Evolutionary conservation across 2,113 vertebrate species (phyloP), one percentile per base, ranked within the genome.

Genomic region (Pelmatolapia mariae): DNA sequence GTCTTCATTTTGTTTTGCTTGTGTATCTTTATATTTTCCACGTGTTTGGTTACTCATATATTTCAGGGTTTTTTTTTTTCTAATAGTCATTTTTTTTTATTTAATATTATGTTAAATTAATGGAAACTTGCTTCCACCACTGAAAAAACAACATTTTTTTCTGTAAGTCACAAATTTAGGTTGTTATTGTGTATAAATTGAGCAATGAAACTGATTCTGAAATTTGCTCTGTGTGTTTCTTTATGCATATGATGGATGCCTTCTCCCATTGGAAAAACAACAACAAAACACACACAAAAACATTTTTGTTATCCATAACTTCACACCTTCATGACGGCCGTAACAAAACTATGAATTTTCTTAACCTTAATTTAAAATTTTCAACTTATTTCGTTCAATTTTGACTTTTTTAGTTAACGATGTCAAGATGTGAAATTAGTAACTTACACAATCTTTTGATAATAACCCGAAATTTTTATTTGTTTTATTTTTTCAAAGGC

Each of bases 1-100:
- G 56, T 29, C 24, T 59, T 59, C 13, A 9, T 59, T 59, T 59
- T 29, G 13, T 59, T 59, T 29, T 29, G 7, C 56, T 59, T 59
- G 56, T 59, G 33, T 36, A 63, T 63, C 59, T 63, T 63, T 63
- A 63, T 63, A 63, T 63, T 63, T 63, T 36, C 38, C 18, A 38
- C n/a, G 19, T 66, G 31, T 66, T 36, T n/a, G 19, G 33, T n/a
- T 66, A 66, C 10, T 66, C 33, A 38, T 66, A 26, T 56, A 19
- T 19, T 33, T 63, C 18, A n/a, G 2, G 5, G 0, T 0, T 4
- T 24, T 12, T 50, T 12, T 50, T 33, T 63, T 2, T 2, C 2
- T 3, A 6, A 63, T 33, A 33, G 2, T 10, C 16, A 33, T 61
- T 61, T 16, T 61, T 61, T 33, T 63, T 63, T 5, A 18, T 61